phyloP scores from a whole-genome alignment of 2,113 vertebrate species.

The Baryphthengus martii region DNA sequence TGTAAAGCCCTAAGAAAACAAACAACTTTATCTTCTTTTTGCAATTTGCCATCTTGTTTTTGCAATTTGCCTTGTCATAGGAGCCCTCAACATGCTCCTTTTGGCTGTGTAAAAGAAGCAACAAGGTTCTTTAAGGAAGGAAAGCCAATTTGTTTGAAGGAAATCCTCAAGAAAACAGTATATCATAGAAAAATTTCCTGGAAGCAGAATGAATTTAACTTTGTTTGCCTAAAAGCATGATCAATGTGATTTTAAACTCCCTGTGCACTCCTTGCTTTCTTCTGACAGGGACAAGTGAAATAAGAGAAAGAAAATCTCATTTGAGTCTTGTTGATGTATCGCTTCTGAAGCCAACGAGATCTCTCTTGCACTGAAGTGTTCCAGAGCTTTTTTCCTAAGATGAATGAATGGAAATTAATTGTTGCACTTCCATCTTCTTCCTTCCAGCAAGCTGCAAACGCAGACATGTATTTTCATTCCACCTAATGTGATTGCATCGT shows the following conservation, averaged over 20 bases:
- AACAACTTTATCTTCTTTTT: constrained; percentile 6
- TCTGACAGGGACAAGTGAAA: background rate
- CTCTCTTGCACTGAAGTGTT: background rate
- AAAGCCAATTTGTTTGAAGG: background rate
- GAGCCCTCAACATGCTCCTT: background rate
- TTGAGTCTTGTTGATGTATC: background rate
- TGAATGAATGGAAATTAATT: background rate
- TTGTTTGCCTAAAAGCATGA: background rate
- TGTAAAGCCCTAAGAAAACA: background rate
- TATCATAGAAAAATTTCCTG: background rate
- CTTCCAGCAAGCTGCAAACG: background rate
- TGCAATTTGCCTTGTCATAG: background rate
- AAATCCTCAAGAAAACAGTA: background rate
- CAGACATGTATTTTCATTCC: background rate
- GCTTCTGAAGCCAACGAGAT: background rate
- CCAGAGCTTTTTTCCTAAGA: background rate
- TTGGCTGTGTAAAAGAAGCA: background rate
- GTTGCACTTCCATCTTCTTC: background rate
- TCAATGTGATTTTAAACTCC: background rate
- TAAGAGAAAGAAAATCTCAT: background rate
- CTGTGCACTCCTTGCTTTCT: background rate
- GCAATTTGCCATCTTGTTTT: background rate
- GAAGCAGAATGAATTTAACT: background rate
- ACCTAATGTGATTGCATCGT: background rate
- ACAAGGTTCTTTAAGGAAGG: background rate